Percentiles rank a stretch among this genome's conserved stretches.
phyloP scores from a whole-genome alignment of 2,888 invertebrate genomes.

The Epinotia nisella region DNA sequence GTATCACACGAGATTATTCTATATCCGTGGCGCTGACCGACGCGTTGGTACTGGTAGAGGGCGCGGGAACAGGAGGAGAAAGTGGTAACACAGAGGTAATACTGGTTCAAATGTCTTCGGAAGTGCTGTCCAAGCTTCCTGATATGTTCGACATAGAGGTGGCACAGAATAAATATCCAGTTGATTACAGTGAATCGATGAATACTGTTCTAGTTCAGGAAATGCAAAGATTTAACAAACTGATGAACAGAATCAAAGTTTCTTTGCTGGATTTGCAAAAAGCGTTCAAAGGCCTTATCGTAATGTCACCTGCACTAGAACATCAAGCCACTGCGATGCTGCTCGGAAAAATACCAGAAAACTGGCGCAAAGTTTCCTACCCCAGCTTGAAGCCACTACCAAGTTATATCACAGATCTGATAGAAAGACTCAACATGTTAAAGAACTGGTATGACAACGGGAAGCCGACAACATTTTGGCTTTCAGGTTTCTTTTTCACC shows the following conservation, averaged over 20 bases:
- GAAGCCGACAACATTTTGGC: slow-evolving; percentile 94
- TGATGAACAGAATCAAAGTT: slow-evolving; percentile 86
- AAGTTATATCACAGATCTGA: slow-evolving; percentile 92
- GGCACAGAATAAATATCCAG: slow-evolving; percentile 88
- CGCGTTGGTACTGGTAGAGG: slow-evolving; percentile 90
- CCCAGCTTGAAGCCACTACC: slow-evolving; percentile 94
- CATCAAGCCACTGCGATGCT: slow-evolving; percentile 88
- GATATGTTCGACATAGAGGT: slow-evolving; percentile 88
- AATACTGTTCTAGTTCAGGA: slow-evolving; percentile 93
- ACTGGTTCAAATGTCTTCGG: slow-evolving; percentile 84
- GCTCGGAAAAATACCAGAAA: slow-evolving; percentile 90
- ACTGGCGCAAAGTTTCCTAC: slow-evolving; percentile 94
- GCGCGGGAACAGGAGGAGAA: slow-evolving; percentile 81
- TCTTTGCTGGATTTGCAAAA: slow-evolving; percentile 90
- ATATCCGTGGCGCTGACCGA: slow-evolving; percentile 89
- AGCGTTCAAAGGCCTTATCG: slow-evolving; percentile 92
- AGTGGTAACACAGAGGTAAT: slow-evolving; percentile 88
- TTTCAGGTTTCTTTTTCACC: slow-evolving; percentile 96
- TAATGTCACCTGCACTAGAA: slow-evolving; percentile 94
- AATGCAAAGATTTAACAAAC: slow-evolving; percentile 88
- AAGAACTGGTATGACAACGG: slow-evolving; percentile 88
- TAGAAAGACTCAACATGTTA: slow-evolving; percentile 90
- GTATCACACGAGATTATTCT: slow-evolving; percentile 93
- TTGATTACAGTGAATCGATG: slow-evolving; percentile 92
- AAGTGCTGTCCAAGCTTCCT: slow-evolving; percentile 87